phyloP scores from a whole-genome alignment of 1,140 invertebrate genomes.

The Planococcus citri region DNA sequence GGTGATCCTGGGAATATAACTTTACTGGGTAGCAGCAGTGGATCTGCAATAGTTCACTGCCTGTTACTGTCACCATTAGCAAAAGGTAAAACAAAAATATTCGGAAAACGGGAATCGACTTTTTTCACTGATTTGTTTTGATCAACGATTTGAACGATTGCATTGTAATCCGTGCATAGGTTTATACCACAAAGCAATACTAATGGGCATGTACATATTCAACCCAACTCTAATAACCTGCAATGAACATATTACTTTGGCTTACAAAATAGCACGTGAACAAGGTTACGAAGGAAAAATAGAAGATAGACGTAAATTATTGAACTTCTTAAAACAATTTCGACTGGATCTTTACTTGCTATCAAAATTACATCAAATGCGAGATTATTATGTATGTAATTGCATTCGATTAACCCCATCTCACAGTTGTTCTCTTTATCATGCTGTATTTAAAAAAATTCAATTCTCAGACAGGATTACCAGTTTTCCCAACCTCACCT shows the following conservation, averaged over 20 bases:
- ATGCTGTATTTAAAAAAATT: too few relatives aligned
- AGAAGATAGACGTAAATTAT: neutral
- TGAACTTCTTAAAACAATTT: neutral
- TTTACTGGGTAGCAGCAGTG: constrained; percentile 70
- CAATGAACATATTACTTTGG: neutral
- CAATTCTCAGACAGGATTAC: too few relatives aligned
- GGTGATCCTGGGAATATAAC: constrained; percentile 68
- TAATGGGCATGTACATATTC: neutral
- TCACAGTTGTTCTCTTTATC: too few relatives aligned
- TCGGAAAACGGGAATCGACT: too few relatives aligned
- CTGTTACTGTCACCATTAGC: constrained; percentile 40
- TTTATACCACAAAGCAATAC: neutral
- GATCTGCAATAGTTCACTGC: constrained; percentile 73
- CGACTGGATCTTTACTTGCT: too few relatives aligned
- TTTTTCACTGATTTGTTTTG: too few relatives aligned
- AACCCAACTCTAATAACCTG: neutral
- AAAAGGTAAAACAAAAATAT: too few relatives aligned
- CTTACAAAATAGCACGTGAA: neutral
- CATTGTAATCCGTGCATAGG: neutral
- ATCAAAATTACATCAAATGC: too few relatives aligned
- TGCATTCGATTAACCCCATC: too few relatives aligned
- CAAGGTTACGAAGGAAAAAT: neutral
- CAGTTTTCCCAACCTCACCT: too few relatives aligned
- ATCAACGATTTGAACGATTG: too few relatives aligned
- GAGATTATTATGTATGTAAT: too few relatives aligned